Evolutionary conservation across 2,888 invertebrate genomes (phyloP).

Genomic region (Noctua janthina): DNA sequence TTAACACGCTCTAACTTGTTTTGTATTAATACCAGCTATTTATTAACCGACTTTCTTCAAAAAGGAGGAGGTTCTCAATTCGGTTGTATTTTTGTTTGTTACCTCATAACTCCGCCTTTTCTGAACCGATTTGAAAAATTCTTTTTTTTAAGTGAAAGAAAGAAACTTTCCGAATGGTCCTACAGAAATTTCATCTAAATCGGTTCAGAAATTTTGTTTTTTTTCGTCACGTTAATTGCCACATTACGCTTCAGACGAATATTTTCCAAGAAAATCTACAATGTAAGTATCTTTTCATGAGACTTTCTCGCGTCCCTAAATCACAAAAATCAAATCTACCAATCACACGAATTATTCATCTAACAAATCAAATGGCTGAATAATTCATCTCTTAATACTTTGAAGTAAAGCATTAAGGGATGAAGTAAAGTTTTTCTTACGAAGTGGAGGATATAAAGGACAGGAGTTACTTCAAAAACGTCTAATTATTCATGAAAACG

Average conservation of each 20-base stretch:
- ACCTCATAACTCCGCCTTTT: no score
- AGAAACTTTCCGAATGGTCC: no score
- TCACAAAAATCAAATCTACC: background rate
- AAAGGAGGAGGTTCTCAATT: no score
- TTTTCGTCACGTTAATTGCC: no score
- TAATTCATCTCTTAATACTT: slow-evolving; percentile 42
- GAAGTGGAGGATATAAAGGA: slow-evolving; percentile 38
- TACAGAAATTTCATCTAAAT: no score
- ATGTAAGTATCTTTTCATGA: background rate
- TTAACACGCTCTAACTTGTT: background rate
- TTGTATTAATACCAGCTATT: no score
- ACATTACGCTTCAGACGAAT: background rate
- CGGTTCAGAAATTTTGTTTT: no score
- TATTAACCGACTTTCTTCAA: no score
- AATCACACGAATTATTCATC: slow-evolving; percentile 11
- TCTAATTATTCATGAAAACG: slow-evolving; percentile 38
- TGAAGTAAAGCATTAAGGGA: slow-evolving; percentile 11
- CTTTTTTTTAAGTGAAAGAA: no score
- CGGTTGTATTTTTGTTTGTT: no score
- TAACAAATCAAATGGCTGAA: slow-evolving; percentile 45
- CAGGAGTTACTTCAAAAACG: slow-evolving; percentile 25
- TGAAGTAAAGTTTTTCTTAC: slow-evolving; percentile 35
- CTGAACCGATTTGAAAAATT: no score
- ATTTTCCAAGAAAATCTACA: background rate
- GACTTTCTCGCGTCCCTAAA: background rate